Conservation (phyloP, 2,888 invertebrate genomes). For the Hemistola chrysoprasaria region DNA sequence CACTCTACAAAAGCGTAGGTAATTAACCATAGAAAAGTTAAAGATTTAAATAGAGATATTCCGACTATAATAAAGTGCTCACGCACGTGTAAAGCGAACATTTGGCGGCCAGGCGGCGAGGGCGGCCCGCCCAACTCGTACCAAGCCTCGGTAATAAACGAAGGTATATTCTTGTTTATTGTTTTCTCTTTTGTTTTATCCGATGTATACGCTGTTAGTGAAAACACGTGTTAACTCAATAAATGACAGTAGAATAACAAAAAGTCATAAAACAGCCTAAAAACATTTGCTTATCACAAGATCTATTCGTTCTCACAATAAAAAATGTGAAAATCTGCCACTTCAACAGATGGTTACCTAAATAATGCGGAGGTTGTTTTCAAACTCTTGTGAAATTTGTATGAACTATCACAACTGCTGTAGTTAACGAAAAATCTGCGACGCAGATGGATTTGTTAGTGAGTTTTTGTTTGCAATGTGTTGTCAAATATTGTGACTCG, state of each 20-base stretch:
- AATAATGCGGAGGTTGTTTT: too few species aligned
- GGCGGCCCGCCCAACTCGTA: constrained; percentile 63
- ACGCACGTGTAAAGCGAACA: constrained; percentile 26
- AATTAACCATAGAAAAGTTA: too few species aligned
- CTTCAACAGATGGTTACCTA: too few species aligned
- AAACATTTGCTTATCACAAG: too few species aligned
- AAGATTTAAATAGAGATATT: too few species aligned
- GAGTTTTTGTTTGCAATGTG: constrained; percentile 40
- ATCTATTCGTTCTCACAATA: too few species aligned
- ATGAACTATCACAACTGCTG: constrained; percentile 12
- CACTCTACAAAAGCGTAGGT: too few species aligned
- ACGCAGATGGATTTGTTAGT: constrained; percentile 47
- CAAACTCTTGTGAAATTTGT: too few species aligned
- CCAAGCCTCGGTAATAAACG: constrained; percentile 35
- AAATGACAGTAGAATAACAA: too few species aligned
- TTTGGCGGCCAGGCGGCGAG: constrained; percentile 37
- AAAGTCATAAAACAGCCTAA: too few species aligned
- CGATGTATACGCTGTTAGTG: neutral
- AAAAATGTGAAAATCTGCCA: too few species aligned
- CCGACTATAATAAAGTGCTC: too few species aligned
- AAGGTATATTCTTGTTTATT: constrained; percentile 36
- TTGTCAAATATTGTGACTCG: constrained; percentile 59
- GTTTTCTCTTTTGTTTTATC: constrained; percentile 27
- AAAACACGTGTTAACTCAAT: constrained; percentile 19
- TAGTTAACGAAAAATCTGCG: constrained; percentile 44